phyloP scores from a whole-genome alignment of 2,888 invertebrate genomes.

The Dimorphilus gyrociliatus region DNA sequence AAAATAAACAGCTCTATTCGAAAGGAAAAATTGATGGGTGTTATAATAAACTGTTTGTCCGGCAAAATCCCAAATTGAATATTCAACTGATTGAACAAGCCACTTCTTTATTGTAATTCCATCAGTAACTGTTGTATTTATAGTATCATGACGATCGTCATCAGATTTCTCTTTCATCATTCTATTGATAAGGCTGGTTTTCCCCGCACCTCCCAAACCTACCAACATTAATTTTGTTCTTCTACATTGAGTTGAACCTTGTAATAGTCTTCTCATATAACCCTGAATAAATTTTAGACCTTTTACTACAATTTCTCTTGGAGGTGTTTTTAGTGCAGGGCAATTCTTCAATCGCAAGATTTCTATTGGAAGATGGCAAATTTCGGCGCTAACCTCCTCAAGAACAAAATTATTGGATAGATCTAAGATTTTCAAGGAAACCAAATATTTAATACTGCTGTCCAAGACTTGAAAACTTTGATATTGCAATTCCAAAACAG shows the following conservation, averaged over 20 bases:
- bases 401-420: no score
- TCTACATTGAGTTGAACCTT: constrained; percentile 26
- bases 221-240: constrained; percentile 34
- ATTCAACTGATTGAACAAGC: constrained; percentile 17
- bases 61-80: constrained; percentile 36
- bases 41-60: constrained; percentile 37
- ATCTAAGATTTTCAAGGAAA: no score
- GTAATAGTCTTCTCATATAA: constrained; percentile 25
- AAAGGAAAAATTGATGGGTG: constrained; percentile 32
- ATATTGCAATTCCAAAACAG: no score
- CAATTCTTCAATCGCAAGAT: no score
- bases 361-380: no score
- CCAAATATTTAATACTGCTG: no score
- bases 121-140: constrained; percentile 22
- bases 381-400: no score
- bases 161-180: no score
- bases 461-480: no score
- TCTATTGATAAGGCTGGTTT: constrained; percentile 28
- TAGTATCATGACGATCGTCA: neutral
- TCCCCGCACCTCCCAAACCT: constrained; percentile 34
- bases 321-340: constrained; percentile 25
- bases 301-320: constrained; percentile 24
- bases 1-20: constrained; percentile 32
- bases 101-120: constrained; percentile 35
- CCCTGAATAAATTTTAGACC: constrained; percentile 25